Evolutionary conservation across 2,888 invertebrate species (phyloP), one percentile per base, ranked within the genome.

Genomic region (Napeogenes inachia): DNA sequence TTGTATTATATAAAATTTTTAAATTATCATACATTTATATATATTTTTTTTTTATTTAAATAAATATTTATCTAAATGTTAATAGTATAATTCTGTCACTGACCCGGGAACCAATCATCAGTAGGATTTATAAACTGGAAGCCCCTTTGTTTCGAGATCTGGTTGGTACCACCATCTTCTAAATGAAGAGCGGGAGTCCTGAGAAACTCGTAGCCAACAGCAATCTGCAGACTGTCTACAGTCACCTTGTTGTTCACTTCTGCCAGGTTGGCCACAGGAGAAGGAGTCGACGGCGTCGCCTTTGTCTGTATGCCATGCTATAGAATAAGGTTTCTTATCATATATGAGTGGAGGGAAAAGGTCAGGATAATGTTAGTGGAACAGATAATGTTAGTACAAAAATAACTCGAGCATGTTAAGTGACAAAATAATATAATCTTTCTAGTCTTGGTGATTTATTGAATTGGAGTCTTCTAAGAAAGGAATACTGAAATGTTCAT

Each of bases 61-160:
- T 50, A 21, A 21, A 6, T 21, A 50, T 50, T 50, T 10, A 30
- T 30, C 30, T 8, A 50, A 50, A 30, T 6, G 30, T 50, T 50
- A 8, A 8, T 10, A 50, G 33, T 55, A 54, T 38, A 54, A 42
- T 38, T 50, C 58, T 32, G 53, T 12, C 30, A 73, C 74, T 78
- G 80, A 94, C 95, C 96, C 80, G 96, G 96, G 81, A 96, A 97
- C 95, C 96, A 96, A 69, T 94, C 93, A 72, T 97, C 95, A 0
- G 95, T 95, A 2, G 97, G 97, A 85, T 97, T 96, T 58, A 97
- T 90, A 79, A 94, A 92, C 78, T 97, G 96, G 82, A 97, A 97
- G 56, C 97, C 97, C 71, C 94, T 92, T 81, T 97, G 96, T 75
- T 94, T 92, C 76, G 93, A 92, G 70, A 95, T 93, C 70, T 93